Evolutionary conservation across 92 coral and sea anemone species (phyloP).

Genomic region (Zoanthus sansibaricus): DNA sequence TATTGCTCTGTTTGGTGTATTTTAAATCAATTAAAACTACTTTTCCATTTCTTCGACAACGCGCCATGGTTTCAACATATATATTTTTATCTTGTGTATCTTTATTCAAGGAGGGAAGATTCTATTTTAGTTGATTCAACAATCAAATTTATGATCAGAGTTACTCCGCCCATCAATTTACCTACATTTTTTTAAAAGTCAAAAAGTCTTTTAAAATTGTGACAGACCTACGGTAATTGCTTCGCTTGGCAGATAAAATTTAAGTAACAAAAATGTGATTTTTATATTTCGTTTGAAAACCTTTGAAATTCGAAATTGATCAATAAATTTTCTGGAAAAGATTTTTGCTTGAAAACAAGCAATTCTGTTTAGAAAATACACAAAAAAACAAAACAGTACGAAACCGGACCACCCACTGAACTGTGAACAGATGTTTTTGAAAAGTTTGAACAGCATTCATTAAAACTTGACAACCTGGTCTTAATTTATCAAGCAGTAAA

Average conservation of each 20-base stretch:
- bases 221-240: constrained; percentile 1
- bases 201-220: neutral
- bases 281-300: neutral
- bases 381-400: constrained; percentile 7
- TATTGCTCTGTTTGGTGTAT: neutral
- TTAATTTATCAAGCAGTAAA: neutral
- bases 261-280: neutral
- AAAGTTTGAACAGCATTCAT: neutral
- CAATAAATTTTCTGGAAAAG: neutral
- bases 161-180: constrained; percentile 5
- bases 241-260: neutral
- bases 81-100: constrained; percentile 1
- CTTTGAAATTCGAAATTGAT: neutral
- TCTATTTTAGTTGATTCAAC: neutral
- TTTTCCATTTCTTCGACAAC: neutral
- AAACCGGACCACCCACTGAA: neutral
- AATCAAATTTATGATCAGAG: constrained; percentile 9
- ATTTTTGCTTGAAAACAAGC: neutral
- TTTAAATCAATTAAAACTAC: constrained; percentile 8
- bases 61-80: neutral
- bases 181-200: neutral
- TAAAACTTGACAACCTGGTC: neutral
- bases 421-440: constrained; percentile 30
- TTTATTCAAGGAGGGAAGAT: neutral
- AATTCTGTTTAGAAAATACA: constrained; percentile 18